Evolutionary conservation across 2,888 invertebrate species (phyloP).

Genomic region (Hoplodrina blanda): DNA sequence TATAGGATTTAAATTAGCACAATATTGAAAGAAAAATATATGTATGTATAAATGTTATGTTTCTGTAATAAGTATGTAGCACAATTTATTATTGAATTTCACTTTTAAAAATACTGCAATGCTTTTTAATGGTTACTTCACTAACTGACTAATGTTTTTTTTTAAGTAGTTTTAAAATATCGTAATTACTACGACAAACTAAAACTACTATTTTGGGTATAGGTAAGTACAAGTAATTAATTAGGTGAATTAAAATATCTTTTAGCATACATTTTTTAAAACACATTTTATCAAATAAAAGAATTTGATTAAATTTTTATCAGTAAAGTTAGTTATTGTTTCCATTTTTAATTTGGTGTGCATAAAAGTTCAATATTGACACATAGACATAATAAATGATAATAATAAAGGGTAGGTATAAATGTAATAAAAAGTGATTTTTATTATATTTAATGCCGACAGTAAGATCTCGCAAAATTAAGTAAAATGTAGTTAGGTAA

Average conservation of each 20-base stretch:
- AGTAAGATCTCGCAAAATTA: constrained; percentile 4
- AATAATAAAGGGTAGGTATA: not conserved
- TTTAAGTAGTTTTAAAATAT: not conserved
- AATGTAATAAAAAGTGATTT: not conserved
- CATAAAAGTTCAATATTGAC: not conserved
- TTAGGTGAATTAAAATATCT: not conserved
- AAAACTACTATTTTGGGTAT: not conserved
- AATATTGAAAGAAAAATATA: not conserved
- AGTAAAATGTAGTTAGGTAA: constrained; percentile 16
- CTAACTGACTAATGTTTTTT: not conserved
- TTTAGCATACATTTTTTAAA: not conserved
- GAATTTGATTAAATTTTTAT: no score
- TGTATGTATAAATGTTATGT: not conserved
- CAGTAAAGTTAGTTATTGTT: not conserved
- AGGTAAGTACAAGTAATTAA: not conserved
- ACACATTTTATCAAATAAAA: no score
- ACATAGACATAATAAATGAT: not conserved
- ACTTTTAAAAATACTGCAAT: not conserved
- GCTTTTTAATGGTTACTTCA: not conserved
- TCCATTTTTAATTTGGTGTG: not conserved
- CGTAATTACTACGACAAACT: not conserved
- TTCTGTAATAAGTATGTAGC: constrained; percentile 12
- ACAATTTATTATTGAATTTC: constrained; percentile 5
- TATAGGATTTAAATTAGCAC: constrained; percentile 1
- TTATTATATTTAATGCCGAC: not conserved